Conservation (phyloP, 92 coral and sea anemone species). For the Palythoa grandis region DNA sequence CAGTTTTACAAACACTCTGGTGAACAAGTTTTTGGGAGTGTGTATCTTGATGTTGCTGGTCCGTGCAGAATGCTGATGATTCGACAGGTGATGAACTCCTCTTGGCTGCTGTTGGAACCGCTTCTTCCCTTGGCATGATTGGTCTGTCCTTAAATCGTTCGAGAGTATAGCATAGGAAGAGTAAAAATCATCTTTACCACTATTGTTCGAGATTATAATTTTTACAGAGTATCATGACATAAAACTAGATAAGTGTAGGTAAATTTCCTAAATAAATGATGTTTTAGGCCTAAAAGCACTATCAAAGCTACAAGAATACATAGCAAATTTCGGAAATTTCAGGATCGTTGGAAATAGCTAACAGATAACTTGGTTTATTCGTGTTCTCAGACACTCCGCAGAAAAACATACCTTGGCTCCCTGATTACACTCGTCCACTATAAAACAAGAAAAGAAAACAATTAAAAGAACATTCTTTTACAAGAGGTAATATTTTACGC, state of each 20-base stretch:
- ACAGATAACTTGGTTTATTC: no score
- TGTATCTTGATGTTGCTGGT: not conserved
- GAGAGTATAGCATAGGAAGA: not conserved
- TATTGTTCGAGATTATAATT: not conserved
- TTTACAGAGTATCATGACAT: no score
- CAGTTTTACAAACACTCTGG: not conserved
- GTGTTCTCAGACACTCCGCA: not conserved
- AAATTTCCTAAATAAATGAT: no score
- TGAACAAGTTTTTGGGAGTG: not conserved
- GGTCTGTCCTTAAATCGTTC: constrained; percentile 14
- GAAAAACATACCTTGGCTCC: not conserved
- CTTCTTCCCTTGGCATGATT: constrained; percentile 16
- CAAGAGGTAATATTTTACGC: no score
- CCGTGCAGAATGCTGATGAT: not conserved
- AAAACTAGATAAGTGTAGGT: no score
- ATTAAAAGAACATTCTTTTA: no score
- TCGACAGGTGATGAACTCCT: not conserved
- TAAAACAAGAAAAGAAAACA: not conserved
- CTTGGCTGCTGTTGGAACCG: not conserved
- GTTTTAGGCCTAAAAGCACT: no score
- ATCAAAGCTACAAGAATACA: no score
- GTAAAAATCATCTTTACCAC: no score
- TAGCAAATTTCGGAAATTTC: no score
- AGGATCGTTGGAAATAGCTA: no score
- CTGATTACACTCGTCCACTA: not conserved